Evolutionary conservation across 2,888 invertebrate genomes (phyloP), one percentile per base, ranked within the genome.

Genomic region (Diadegma fenestrale): DNA sequence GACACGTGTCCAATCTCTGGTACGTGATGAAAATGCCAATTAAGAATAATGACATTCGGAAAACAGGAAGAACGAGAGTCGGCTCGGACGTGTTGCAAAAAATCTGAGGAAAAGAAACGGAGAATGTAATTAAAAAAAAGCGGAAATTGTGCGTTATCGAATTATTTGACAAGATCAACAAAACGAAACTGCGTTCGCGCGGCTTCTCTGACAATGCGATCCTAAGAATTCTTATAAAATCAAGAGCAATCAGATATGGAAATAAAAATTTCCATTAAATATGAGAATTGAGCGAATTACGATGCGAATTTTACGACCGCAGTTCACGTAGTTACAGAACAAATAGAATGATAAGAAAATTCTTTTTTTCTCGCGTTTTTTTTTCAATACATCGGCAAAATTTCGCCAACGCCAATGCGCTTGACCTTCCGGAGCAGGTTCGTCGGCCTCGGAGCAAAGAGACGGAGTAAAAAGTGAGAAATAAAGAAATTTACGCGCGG

Each of bases 21-120:
- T 68, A 80, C 80, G 84, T 84, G 84, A 77, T 73, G 66, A 19
- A 66, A 66, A 80, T 84, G 66, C 51, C 51, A 61, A 80, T 61
- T 26, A 33, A 48, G 61, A 80, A 68, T 41, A 72, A 51, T 41
- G 12, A 58, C 17, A 84, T 80, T 45, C 5, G 8, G 48, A 61
- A 81, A 84, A 66, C 80, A 80, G 80, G 84, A 84, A 84, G 51
- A 68, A 54, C 12, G 64, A 73, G 63, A 30, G 33, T 30, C 17
- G 22, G 19, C 41, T 19, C 19, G 22, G 48, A 80, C 76, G 43
- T 51, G 22, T 33, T 7, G 22, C 3, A 22, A 66, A 19, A 54
- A 43, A 26, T 19, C 0, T 14, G 72, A 63, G 19, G 30, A 22
- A 45, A 45, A 75, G 1, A 41, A 37, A 17, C 37, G 19, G 33